Evolutionary conservation across 2,888 invertebrate species (phyloP).

Genomic region (Lithophane socia): DNA sequence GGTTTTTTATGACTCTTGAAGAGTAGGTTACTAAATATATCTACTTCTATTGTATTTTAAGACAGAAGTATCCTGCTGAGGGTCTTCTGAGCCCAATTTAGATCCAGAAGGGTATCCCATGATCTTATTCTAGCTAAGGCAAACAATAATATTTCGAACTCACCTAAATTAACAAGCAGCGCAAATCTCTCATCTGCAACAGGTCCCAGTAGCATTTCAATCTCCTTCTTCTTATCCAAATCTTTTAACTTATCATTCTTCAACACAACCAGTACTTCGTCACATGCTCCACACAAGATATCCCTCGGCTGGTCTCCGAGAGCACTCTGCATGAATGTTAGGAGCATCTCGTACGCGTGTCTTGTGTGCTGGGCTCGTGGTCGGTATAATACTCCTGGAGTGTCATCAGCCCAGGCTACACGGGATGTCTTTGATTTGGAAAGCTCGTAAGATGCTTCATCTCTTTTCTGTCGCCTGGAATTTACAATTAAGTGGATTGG

Average conservation of each 20-base stretch:
- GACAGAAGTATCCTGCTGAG: no score
- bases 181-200: slow-evolving; percentile 98
- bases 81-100: no score
- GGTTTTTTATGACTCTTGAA: no score
- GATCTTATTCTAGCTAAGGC: no score
- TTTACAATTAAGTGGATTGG: not conserved
- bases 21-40: no score
- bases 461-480: slow-evolving; percentile 95
- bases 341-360: slow-evolving; percentile 98
- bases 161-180: slow-evolving; percentile 96
- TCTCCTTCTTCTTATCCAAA: slow-evolving; percentile 97
- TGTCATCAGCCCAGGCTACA: slow-evolving; percentile 96
- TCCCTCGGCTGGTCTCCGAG: slow-evolving; percentile 99
- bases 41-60: no score
- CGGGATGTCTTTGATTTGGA: slow-evolving; percentile 97
- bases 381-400: slow-evolving; percentile 98
- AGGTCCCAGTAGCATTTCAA: slow-evolving; percentile 95
- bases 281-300: slow-evolving; percentile 99
- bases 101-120: no score
- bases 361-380: slow-evolving; percentile 99
- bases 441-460: slow-evolving; percentile 98
- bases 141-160: slow-evolving; percentile 42
- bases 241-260: slow-evolving; percentile 99
- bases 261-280: slow-evolving; percentile 97
- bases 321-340: slow-evolving; percentile 99